A percentile compares a stretch with the other conserved stretches of the same genome.
Conservation (phyloP, 2,888 invertebrate species). For the Acronicta leporina region DNA sequence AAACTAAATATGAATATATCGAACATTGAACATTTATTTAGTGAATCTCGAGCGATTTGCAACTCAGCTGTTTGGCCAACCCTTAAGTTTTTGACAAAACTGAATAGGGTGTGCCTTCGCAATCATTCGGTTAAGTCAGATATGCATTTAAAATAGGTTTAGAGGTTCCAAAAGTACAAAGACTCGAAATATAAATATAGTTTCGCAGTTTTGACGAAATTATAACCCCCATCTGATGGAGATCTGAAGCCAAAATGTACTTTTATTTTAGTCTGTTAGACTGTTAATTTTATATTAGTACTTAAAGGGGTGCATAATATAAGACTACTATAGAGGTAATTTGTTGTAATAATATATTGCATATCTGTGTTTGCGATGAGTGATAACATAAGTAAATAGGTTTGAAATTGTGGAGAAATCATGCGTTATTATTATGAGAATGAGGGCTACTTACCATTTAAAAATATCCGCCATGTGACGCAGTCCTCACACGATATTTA, state of each 20-base stretch:
- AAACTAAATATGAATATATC: too few relatives aligned
- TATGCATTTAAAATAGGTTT: slow-evolving; percentile 86
- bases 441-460: slow-evolving; percentile 1
- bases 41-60: background rate
- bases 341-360: slow-evolving; percentile 59
- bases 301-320: slow-evolving; percentile 72
- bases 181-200: slow-evolving; percentile 71
- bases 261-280: slow-evolving; percentile 62
- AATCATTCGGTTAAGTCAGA: slow-evolving; percentile 74
- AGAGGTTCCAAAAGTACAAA: slow-evolving; percentile 82
- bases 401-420: slow-evolving; percentile 62
- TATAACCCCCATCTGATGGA: slow-evolving; percentile 57
- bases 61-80: slow-evolving; percentile 14
- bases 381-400: slow-evolving; percentile 51
- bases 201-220: slow-evolving; percentile 71
- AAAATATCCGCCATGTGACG: too few relatives aligned
- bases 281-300: slow-evolving; percentile 53
- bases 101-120: slow-evolving; percentile 64
- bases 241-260: slow-evolving; percentile 78
- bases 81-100: slow-evolving; percentile 67
- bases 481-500: too few relatives aligned
- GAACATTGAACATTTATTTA: too few relatives aligned
- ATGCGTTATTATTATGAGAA: slow-evolving; percentile 77
- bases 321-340: slow-evolving; percentile 65
- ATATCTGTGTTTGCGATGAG: slow-evolving; percentile 65